Conservation (phyloP, 2,113 vertebrate species). For the Condylura cristata region DNA sequence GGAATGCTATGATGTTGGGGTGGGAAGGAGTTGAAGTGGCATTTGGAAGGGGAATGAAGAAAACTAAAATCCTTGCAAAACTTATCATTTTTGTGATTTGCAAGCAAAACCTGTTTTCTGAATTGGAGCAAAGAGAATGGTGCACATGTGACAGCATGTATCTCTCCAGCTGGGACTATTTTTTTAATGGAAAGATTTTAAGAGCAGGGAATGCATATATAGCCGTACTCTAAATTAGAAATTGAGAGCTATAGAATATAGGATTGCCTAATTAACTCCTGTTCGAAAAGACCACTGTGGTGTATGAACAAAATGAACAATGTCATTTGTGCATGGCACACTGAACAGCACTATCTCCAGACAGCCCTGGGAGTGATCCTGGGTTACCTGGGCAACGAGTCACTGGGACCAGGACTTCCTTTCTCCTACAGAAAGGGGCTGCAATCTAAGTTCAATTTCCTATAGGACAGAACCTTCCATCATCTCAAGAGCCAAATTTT, state of each 20-base stretch:
- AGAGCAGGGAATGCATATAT: not conserved
- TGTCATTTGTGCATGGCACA: not conserved
- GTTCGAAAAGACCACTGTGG: not conserved
- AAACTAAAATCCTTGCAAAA: conserved; percentile 10
- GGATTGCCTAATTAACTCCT: not conserved
- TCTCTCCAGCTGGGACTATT: not conserved
- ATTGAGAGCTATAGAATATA: not conserved
- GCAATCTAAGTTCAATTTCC: not conserved
- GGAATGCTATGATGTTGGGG: not conserved
- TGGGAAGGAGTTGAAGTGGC: not conserved
- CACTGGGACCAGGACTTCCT: not conserved
- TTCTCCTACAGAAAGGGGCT: not conserved
- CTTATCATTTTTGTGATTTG: not conserved
- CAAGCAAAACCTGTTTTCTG: not conserved
- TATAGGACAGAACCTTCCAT: not conserved
- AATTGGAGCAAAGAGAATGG: not conserved
- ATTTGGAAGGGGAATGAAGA: not conserved
- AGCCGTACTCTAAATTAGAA: not conserved
- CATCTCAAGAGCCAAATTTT: not conserved
- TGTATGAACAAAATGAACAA: not conserved
- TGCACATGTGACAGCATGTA: not conserved
- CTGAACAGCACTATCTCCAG: not conserved
- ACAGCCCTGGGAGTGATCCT: not conserved
- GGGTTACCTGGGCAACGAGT: not conserved
- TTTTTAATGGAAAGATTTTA: not conserved